These are phyloP conservation scores for Solenodon paradoxus DNA, from an alignment of 2,113 vertebrate genomes.

Conservation along the genomic window DNA sequence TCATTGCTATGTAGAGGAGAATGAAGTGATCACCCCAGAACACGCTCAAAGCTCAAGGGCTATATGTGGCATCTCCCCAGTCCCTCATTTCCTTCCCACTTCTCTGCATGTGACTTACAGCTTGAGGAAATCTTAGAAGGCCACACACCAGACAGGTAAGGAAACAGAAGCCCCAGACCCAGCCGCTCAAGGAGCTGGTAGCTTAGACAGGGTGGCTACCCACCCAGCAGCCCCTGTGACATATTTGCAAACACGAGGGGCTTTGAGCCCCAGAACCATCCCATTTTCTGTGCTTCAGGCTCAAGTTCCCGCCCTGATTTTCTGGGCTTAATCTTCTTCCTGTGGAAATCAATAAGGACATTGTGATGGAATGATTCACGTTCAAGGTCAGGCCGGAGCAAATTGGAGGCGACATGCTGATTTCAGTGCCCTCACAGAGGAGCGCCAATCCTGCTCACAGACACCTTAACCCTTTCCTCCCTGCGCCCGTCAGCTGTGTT, in stretches of 20 bases:
- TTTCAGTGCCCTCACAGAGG: constrained; percentile 72
- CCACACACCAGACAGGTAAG: background rate
- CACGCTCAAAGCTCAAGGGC: background rate
- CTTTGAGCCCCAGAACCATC: constrained; percentile 89
- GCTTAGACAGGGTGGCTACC: background rate
- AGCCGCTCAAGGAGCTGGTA: background rate
- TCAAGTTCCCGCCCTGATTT: constrained; percentile 91
- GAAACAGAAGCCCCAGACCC: background rate
- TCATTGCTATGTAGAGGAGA: background rate
- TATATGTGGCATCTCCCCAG: background rate
- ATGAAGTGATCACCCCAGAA: background rate
- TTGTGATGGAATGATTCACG: constrained; percentile 92
- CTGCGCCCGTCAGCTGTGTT: background rate
- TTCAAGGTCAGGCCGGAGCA: constrained; percentile 88
- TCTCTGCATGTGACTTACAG: background rate
- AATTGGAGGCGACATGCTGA: constrained; percentile 86
- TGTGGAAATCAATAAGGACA: constrained; percentile 96
- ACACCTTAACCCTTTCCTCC: constrained; percentile 64
- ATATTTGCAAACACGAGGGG: constrained; percentile 88
- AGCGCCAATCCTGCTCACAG: constrained; percentile 24
- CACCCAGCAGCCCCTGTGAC: constrained; percentile 67
- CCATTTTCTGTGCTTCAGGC: constrained; percentile 86
- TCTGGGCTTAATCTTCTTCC: constrained; percentile 94
- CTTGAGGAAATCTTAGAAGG: background rate
- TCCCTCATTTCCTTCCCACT: background rate